Evolutionary conservation across 2,797 vertebrate genomes (phyloP), one percentile per base, ranked within the genome.

Genomic region (Enteromius unitaeniatus): DNA sequence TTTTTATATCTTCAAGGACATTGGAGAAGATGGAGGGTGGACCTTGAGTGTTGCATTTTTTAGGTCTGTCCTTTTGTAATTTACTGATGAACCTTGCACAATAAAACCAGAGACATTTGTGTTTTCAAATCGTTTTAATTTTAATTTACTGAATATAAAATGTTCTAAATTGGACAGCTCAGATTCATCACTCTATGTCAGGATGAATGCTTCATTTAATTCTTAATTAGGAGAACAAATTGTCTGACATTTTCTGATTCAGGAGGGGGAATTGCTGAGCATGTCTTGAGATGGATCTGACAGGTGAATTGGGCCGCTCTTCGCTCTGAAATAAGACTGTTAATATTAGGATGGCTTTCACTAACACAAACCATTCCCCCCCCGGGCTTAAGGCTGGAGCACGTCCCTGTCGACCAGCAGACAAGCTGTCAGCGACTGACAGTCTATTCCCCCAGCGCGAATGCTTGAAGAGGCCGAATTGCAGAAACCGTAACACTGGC

Each of bases 171-270:
- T 45, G 64, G 65, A 72, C 82, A 70, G 75, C 31, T 62, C 6
- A 37, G 53, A 72, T 79, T 84, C 53, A 72, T 78, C 53, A 64
- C 65, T 49, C 28, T 70, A 74, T 86, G 74, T 88, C 83, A 84
- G 45, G 82, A 67, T 76, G 78, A 79, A 70, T 4, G 78, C 83
- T 86, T 87, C 78, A 80, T 87, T 87, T 86, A 86, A 53, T 47
- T 79, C 77, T 47, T 86, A 89, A 89, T 89, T 81, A 85, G 77
- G 55, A 51, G 58, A 80, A 86, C 84, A 86, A 89, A 86, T 87
- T 87, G 88, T 79, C 23, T 84, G 47, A 74, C 85, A 62, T 84
- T 79, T 75, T 81, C 49, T 83, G 81, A 87, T 87, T 84, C 73
- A 82, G 74, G 23, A 79, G 65, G 42, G 86, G 78, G 82, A 72